These are phyloP conservation scores for Grammatotria lemairii DNA, from an alignment of 2,113 vertebrate species.

Conservation along the genomic window DNA sequence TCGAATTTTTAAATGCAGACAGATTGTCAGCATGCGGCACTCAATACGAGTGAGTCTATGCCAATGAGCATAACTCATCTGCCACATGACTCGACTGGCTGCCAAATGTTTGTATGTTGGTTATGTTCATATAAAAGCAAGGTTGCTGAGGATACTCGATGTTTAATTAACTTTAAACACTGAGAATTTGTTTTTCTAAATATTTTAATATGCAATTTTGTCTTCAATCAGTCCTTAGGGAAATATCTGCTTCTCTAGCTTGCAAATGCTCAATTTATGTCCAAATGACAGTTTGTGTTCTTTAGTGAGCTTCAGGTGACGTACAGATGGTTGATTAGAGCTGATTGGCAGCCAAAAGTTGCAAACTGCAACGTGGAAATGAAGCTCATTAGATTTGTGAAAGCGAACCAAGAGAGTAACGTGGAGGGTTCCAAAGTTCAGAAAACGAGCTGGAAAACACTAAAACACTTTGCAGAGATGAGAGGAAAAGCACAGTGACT, in stretches of 20 bases:
- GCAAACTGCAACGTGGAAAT: neutral
- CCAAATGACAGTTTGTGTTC: neutral
- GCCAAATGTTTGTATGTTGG: neutral
- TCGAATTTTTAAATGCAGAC: neutral
- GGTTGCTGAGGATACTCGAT: neutral
- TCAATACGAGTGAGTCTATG: neutral
- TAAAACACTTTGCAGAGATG: neutral
- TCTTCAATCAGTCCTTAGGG: neutral
- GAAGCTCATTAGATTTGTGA: neutral
- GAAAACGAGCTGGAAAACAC: neutral
- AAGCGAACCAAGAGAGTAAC: neutral
- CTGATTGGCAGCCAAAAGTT: neutral
- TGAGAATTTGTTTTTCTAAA: neutral
- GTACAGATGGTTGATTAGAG: neutral
- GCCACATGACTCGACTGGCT: neutral
- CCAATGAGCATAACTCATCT: neutral
- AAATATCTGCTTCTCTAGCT: neutral
- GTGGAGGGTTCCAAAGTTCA: neutral
- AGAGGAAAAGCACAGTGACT: neutral
- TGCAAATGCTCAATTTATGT: neutral
- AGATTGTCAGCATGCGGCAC: neutral
- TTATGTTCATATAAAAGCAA: neutral
- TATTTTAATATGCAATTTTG: neutral
- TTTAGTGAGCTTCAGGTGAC: neutral
- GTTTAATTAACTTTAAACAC: neutral